Base-by-base conservation (phyloP, 1,140 invertebrate species). In the Drosophila kohkoa region DNA sequence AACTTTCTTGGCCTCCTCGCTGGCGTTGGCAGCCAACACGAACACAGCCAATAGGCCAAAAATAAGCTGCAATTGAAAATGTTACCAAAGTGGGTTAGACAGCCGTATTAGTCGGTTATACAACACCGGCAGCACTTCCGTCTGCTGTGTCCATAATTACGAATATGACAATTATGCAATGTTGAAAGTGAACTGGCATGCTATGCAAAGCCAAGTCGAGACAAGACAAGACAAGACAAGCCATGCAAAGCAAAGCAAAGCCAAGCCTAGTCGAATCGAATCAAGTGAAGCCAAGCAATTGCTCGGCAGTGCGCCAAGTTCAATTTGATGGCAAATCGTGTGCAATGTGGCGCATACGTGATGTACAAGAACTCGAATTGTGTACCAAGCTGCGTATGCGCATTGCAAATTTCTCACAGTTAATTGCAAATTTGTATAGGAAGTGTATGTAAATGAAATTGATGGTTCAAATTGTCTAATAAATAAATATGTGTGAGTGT, bases 31-130 rank as follows among this genome's bases (percentile, higher is more conserved):
- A 43, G 87, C 54, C 59, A 87, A 67, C 80, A 86, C 83, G 72
- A 75, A 91, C 77, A 92, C 91, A 92, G 94, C 93, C 92, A 94
- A 76, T 74, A 94, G 93, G 93, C 94, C 93, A 93, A 94, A 90
- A 91, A 92, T 72, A 66, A 92, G 71, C 91, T 92, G 77, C 51
- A 77, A 62, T 58, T 48, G 41, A 87, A 82, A 66, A 52, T 58
- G 66, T 71, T 55, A 49, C 41, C 35, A 68, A 68, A 54, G 41
- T 80, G 81, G 81, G 77, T 73, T 58, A 75, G 76, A 32, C 63
- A 54, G 13, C 45, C n/a, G 15, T 49, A 28, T 51, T 49, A 32
- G 51, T 10, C 5, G 6, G 20, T 86, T 88, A 78, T 77, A 82
- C 54, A 88, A 77, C 32, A 51, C 28, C 15, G 38, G 43, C 52